Base-by-base conservation (phyloP, 2,113 vertebrate genomes). In the Pseudopipra pipra region DNA sequence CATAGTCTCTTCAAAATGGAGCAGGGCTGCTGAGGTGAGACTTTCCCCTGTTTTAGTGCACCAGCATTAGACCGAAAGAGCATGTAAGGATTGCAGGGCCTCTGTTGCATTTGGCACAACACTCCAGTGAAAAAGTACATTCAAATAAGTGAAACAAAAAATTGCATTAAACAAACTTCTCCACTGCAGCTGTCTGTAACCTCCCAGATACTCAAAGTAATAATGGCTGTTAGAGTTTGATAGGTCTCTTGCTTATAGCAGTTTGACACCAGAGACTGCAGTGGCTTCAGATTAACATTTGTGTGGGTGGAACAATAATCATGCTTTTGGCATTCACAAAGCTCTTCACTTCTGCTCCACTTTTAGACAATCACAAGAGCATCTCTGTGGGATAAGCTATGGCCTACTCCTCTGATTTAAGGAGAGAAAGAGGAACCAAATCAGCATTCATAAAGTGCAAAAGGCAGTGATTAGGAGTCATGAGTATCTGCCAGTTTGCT, bases 191-290 rank as follows among this genome's bases (percentile, higher is more conserved):
- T 92, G 81, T 25, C 33, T 80, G 61, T 92, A 86, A 78, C 33
- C 17, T 91, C 47, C 22, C 24, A 72, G 43, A 59, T 33, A 31
- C 20, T 80, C 41, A 62, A 56, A 41, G 61, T 72, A 78, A 18
- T 31, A 63, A 18, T 2, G 11, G 39, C 43, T 59, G 25, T 27
- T 91, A 39, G 0, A 4, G 41, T 71, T 67, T 78, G 79, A 56
- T 90, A 20, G 10, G 62, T 79, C 9, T 87, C 24, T 70, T 72
- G 16, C 58, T 85, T 85, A 47, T 14, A 85, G 22, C 31, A 71
- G 54, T 76, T 94, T 77, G 59, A 95, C 35, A 86, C 55, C 27
- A 88, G 46, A 85, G 43, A 88, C 55, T 74, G 55, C n/a, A 76
- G 63, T 90, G 70, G 78, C 47, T 91, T 82, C 74, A 76, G 33